Base-by-base conservation (phyloP, 2,113 vertebrate genomes). In the Apodemus speciosus region DNA sequence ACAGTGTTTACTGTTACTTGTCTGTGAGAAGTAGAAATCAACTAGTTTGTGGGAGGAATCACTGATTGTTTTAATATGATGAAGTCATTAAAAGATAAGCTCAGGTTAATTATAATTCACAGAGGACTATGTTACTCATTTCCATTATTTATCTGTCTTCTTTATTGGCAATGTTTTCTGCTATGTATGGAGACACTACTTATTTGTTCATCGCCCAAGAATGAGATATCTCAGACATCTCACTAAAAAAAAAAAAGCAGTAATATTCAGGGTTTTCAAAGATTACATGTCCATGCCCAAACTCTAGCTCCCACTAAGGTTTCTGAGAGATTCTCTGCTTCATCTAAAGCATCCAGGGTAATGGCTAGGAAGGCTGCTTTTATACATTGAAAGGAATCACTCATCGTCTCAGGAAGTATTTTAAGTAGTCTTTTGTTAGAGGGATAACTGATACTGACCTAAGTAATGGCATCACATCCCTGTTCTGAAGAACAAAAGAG, bases 171-270 rank as follows among this genome's bases (percentile, higher is more conserved):
- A n/a, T 60, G 18, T 0, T 43, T 23, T 75, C 15, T 60, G 38
- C 35, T 86, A 0, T 56, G 0, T 0, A 4, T 62, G 15, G 3
- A 43, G 38, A 69, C 58, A 71, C 10, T 46, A 7, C 2, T 23
- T 68, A 43, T 13, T 30, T 92, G 20, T 2, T 56, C 76, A 88
- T 14, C 18, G 58, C 7, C 7, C 49, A 85, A 69, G 51, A 4
- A 27, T 60, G 25, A 62, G 0, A 38, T 5, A 23, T 6, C 5
- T 91, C 6, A 66, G 3, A 25, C 2, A 4, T 1, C 4, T 62
- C 69, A 53, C 43, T 88, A 15, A 2, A 49, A 68, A 15, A 2
- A 49, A 68, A 25, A 8, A 46, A 40, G 20, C 23, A 0, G 6
- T 4, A 66, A 40, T 16, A 69, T 43, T 64, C 20, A 53, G 58